phyloP scores from a whole-genome alignment of 2,888 invertebrate genomes.

The Dascillus cervinus region DNA sequence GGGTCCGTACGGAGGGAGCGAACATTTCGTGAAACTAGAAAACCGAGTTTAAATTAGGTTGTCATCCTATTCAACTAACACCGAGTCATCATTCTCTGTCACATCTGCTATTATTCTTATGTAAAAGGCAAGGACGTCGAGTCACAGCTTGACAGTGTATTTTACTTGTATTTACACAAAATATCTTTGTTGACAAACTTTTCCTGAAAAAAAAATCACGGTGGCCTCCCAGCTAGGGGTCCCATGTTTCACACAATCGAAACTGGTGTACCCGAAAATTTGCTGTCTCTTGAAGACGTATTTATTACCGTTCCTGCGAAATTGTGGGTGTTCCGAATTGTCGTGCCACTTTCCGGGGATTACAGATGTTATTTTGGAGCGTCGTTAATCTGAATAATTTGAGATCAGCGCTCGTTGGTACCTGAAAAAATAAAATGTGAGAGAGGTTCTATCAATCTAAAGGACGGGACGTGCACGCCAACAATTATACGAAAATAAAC shows the following conservation, averaged over 20 bases:
- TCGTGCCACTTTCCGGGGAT: background rate
- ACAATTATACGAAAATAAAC: slow-evolving; percentile 43
- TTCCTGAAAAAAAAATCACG: slow-evolving; percentile 40
- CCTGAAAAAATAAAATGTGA: too few relatives aligned
- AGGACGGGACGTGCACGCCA: slow-evolving; percentile 30
- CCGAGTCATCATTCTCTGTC: slow-evolving; percentile 38
- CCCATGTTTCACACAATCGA: slow-evolving; percentile 36
- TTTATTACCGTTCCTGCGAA: slow-evolving; percentile 23
- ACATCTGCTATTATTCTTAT: slow-evolving; percentile 33
- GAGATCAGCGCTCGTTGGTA: too few relatives aligned
- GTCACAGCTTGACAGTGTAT: slow-evolving; percentile 31
- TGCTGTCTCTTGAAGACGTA: slow-evolving; percentile 21
- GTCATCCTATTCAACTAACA: slow-evolving; percentile 35
- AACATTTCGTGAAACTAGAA: slow-evolving; percentile 8
- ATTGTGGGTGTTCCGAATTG: slow-evolving; percentile 23
- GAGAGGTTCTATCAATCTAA: slow-evolving; percentile 23
- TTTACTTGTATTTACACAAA: slow-evolving; percentile 39
- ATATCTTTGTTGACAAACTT: slow-evolving; percentile 43
- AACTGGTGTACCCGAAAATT: slow-evolving; percentile 26
- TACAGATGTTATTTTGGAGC: background rate
- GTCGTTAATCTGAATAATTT: background rate
- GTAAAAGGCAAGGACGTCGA: slow-evolving; percentile 21
- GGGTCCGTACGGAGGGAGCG: slow-evolving; percentile 15
- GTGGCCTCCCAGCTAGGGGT: slow-evolving; percentile 38
- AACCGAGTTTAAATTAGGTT: slow-evolving; percentile 35